Evolutionary conservation across 2,797 vertebrate species (phyloP).

Genomic region (Danio aesculapii): DNA sequence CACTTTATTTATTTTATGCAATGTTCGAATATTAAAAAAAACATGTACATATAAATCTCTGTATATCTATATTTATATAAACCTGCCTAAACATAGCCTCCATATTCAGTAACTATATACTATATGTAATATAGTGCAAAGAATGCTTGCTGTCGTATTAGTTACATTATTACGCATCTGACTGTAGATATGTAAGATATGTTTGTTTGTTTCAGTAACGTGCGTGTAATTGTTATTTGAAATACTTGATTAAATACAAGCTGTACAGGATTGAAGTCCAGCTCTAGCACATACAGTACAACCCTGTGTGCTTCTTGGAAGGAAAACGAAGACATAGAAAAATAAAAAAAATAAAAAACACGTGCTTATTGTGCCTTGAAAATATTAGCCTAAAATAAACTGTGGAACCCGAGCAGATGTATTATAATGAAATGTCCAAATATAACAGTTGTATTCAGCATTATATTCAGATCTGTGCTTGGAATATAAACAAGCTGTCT

Average conservation of each 20-base stretch:
- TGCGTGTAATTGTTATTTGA: conserved; percentile 75
- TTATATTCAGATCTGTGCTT: not conserved
- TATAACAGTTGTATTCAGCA: not conserved
- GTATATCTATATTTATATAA: conserved; percentile 85
- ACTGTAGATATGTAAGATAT: conserved; percentile 87
- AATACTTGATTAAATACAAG: conserved; percentile 84
- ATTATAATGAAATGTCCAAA: not conserved
- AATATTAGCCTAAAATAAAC: conserved; percentile 39
- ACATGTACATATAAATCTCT: conserved; percentile 84
- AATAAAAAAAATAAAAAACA: not conserved
- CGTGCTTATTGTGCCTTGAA: conserved; percentile 65
- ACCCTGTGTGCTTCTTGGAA: conserved; percentile 63
- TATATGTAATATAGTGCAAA: conserved; percentile 76
- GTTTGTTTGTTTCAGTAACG: conserved; percentile 70
- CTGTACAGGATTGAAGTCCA: conserved; percentile 83
- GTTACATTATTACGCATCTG: conserved; percentile 75
- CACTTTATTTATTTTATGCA: conserved; percentile 88
- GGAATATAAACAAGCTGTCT: conserved; percentile 29
- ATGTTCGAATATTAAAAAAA: conserved; percentile 79
- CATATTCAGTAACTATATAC: conserved; percentile 79
- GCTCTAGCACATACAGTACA: conserved; percentile 79
- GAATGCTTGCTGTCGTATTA: conserved; percentile 74
- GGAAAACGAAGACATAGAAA: conserved; percentile 56
- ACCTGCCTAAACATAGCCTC: conserved; percentile 84
- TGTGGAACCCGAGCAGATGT: not conserved